A percentile compares a stretch with the other conserved stretches of the same genome.
Evolutionary conservation across 2,797 vertebrate genomes (phyloP).

Genomic region (Fringilla coelebs): DNA sequence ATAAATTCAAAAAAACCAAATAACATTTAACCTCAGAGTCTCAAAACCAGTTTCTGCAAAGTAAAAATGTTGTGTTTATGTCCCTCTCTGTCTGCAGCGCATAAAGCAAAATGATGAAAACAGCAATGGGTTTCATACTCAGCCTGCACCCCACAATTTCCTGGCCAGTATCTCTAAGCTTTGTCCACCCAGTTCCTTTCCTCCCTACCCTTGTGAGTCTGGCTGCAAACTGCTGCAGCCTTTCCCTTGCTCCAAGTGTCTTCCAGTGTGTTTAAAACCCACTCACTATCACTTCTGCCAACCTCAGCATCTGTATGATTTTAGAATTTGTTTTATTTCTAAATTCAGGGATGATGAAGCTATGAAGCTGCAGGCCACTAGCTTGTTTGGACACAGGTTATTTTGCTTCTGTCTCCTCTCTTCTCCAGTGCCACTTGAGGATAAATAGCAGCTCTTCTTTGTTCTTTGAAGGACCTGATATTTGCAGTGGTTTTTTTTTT

Average conservation of each 20-base stretch:
- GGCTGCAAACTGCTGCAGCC: not conserved
- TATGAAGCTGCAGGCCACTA: not conserved
- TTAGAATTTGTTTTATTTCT: not conserved
- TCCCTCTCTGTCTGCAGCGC: not conserved
- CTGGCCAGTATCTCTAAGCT: not conserved
- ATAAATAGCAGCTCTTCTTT: slow-evolving; percentile 1
- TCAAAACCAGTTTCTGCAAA: not conserved
- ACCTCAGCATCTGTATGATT: not conserved
- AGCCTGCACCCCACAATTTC: not conserved
- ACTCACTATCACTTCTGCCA: not conserved
- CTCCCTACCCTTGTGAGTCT: not conserved
- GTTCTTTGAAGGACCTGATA: not conserved
- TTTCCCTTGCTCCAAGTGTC: not conserved
- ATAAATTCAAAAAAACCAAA: not conserved
- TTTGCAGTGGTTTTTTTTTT: not conserved
- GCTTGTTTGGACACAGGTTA: not conserved
- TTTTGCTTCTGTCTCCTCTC: not conserved
- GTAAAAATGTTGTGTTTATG: not conserved
- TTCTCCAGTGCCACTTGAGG: not conserved
- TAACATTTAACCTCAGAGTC: not conserved
- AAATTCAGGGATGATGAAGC: not conserved
- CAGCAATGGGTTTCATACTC: not conserved
- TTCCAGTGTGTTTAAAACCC: not conserved
- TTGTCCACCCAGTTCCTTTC: not conserved
- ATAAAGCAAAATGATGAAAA: not conserved